Percentiles rank a stretch among this genome's conserved stretches.
phyloP scores from a whole-genome alignment of 2,888 invertebrate genomes.

The Agrotis ipsilon region DNA sequence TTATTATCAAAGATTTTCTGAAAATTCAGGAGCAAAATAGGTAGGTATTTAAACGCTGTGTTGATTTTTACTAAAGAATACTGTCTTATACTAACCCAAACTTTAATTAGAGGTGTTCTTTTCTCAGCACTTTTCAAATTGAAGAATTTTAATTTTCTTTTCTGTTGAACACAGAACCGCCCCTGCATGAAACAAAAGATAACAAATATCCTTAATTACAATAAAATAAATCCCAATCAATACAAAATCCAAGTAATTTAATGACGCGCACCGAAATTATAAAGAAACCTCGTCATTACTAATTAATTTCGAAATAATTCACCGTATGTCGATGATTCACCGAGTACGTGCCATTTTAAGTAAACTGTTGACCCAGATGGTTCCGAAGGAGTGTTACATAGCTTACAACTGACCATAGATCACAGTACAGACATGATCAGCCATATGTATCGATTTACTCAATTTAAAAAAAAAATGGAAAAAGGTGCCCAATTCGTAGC shows the following conservation, averaged over 20 bases:
- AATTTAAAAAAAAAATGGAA: background rate
- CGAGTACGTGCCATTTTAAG: constrained; percentile 73
- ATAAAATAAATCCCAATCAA: constrained; percentile 13
- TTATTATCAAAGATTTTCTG: background rate
- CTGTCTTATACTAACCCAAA: too few species aligned
- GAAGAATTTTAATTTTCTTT: background rate
- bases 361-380: constrained; percentile 83
- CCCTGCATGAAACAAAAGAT: background rate
- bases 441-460: too few species aligned
- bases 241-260: constrained; percentile 40
- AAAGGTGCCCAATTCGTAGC: too few species aligned
- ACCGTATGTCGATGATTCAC: constrained; percentile 74
- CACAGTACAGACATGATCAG: constrained; percentile 11
- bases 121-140: background rate
- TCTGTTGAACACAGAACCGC: too few species aligned
- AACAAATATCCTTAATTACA: background rate
- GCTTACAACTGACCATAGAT: constrained; percentile 41
- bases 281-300: constrained; percentile 48
- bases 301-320: constrained; percentile 72
- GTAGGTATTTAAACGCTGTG: too few species aligned
- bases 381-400: constrained; percentile 33
- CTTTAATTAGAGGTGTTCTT: background rate
- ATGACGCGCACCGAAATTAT: constrained; percentile 58
- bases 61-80: too few species aligned
- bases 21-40: too few species aligned